Base-by-base conservation (phyloP, 2,113 vertebrate genomes). In the Ahaetulla prasina region DNA sequence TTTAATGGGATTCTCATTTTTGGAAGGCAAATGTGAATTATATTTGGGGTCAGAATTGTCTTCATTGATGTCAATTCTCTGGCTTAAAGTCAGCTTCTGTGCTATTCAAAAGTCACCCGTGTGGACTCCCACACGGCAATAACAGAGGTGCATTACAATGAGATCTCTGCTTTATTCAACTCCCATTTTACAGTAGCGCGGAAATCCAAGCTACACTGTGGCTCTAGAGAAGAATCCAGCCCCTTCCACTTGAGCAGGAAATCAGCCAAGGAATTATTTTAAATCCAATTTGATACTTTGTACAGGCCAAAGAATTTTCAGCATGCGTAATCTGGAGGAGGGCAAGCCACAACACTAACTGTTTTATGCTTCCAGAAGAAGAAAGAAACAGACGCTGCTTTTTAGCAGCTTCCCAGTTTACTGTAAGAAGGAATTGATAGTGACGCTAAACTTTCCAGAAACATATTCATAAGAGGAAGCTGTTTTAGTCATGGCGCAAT, bases 31-130 rank as follows among this genome's bases (percentile, higher is more conserved):
- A 95, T 90, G 53, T 94, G 2, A 96, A 84, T 53, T 85, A 90
- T 80, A 85, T 2, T 85, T 80, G 55, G 90, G 94, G 54, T 60
- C 39, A 94, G 93, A 90, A n/a, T 87, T 94, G 88, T 89, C n/a
- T 93, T 68, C 92, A 50, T 86, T 87, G 89, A 91, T 47, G 30
- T 89, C 95, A 89, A 43, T 57, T 89, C 39, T 47, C 91, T 74
- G 89, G 4, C 20, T 91, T 94, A 54, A 23, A 84, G 90, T 90
- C 87, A 94, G 4, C 87, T 92, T 94, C 95, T 92, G 39, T 30
- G 20, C 93, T 91, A 94, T 93, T 96, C 92, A 97, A 91, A 95
- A 30, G 43, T 25, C 85, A 90, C 45, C 60, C 89, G 57, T 3
- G 23, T 92, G 93, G 94, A 96, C 90, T 94, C 89, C 92, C 92